Evolutionary conservation across 2,888 invertebrate species (phyloP).

Genomic region (Phortica okadai): DNA sequence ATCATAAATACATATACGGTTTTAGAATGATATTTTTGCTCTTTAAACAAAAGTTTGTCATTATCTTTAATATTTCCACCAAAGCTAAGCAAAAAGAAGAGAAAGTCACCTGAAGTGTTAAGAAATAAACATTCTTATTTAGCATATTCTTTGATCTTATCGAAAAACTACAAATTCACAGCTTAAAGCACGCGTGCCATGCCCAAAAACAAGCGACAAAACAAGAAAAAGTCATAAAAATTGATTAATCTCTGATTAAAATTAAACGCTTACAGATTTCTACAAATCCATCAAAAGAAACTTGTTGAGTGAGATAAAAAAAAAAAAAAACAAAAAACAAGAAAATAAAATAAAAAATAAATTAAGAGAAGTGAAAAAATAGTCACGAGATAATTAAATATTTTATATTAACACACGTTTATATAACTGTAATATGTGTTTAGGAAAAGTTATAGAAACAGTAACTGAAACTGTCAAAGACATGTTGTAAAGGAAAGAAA

Average conservation of each 20-base stretch:
- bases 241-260: background rate
- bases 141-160: background rate
- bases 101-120: background rate
- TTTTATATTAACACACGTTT: background rate
- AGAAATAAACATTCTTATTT: background rate
- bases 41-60: too few species aligned
- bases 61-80: too few species aligned
- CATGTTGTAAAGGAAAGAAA: constrained; percentile 51
- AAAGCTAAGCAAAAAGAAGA: background rate
- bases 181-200: background rate
- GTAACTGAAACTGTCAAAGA: constrained; percentile 39
- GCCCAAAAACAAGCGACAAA: background rate
- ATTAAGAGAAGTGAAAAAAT: background rate
- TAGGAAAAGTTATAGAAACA: background rate
- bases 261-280: constrained; percentile 9
- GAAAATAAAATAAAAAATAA: background rate
- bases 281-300: constrained; percentile 2
- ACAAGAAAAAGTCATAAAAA: background rate
- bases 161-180: background rate
- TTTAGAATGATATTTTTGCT: too few species aligned
- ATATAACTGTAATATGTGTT: constrained; percentile 3
- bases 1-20: too few species aligned
- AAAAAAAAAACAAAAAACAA: background rate
- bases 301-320: background rate
- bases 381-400: background rate